These are phyloP conservation scores for Clarias gariepinus DNA, from an alignment of 2,113 vertebrate species.

Conservation along the genomic window DNA sequence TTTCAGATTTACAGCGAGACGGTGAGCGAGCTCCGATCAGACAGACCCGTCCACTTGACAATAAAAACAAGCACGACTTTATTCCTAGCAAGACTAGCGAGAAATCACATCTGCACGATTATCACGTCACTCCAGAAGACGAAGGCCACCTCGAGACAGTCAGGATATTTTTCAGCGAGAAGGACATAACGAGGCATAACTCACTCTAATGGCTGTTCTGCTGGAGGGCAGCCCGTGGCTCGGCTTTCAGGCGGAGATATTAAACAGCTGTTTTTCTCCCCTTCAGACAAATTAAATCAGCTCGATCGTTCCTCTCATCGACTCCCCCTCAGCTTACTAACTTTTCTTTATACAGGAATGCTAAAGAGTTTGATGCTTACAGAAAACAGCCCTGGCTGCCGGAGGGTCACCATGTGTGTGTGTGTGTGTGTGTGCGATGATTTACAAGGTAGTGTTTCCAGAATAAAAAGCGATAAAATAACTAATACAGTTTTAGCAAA, in stretches of 20 bases:
- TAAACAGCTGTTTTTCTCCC: conserved; percentile 91
- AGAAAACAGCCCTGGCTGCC: neutral
- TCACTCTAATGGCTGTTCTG: conserved; percentile 95
- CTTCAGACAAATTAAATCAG: conserved; percentile 89
- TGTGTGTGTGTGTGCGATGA: conserved; percentile 20
- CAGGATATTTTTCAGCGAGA: conserved; percentile 77
- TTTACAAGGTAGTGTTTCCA: conserved; percentile 58
- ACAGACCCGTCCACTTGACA: neutral
- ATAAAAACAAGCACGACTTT: neutral
- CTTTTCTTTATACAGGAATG: conserved; percentile 66
- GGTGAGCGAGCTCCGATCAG: neutral
- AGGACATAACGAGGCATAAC: conserved; percentile 76
- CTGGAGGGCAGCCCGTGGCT: conserved; percentile 86
- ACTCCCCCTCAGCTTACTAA: conserved; percentile 79
- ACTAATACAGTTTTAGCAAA: too few relatives aligned
- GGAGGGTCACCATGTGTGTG: too few relatives aligned
- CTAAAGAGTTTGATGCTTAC: neutral
- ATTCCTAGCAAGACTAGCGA: neutral
- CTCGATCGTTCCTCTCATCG: conserved; percentile 82
- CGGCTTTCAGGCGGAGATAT: conserved; percentile 81
- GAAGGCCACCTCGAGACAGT: neutral
- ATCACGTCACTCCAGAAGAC: neutral
- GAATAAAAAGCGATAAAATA: conserved; percentile 12
- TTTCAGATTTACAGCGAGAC: neutral
- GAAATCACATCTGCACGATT: neutral